A percentile compares a stretch with the other conserved stretches of the same genome.
phyloP scores from a whole-genome alignment of 2,888 invertebrate genomes.

The Caenorhabditis sinica region DNA sequence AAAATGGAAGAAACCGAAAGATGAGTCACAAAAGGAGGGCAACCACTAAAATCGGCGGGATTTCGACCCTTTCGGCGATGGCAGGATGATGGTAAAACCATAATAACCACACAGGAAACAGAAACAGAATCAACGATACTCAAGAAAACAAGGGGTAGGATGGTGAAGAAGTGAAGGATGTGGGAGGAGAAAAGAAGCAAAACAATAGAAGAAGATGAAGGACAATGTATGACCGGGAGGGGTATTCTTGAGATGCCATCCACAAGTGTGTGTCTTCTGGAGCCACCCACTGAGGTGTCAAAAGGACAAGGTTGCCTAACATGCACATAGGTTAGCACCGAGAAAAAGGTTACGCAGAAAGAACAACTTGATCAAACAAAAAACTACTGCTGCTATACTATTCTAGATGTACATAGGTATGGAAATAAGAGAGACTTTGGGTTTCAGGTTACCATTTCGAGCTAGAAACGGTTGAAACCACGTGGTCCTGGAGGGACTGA shows the following conservation, averaged over 20 bases:
- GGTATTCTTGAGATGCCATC: conserved; percentile 41
- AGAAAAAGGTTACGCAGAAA: conserved; percentile 6
- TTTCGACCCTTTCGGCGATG: conserved; percentile 32
- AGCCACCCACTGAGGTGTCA: conserved; percentile 47
- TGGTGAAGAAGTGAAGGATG: conserved; percentile 28
- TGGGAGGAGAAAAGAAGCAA: conserved; percentile 28
- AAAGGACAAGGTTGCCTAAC: conserved; percentile 43
- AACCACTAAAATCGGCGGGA: conserved; percentile 34
- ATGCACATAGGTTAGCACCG: conserved; percentile 26
- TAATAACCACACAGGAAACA: conserved; percentile 41
- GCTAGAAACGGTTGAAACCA: neutral
- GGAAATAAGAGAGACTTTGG: neutral
- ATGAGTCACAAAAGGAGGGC: conserved; percentile 43
- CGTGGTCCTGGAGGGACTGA: neutral
- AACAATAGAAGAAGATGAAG: conserved; percentile 43
- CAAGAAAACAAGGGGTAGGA: conserved; percentile 10
- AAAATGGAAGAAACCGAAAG: conserved; percentile 3
- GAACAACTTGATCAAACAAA: conserved; percentile 55
- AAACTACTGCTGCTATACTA: conserved; percentile 21
- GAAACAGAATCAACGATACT: conserved; percentile 30
- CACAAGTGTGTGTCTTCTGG: conserved; percentile 41
- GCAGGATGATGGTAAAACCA: conserved; percentile 58
- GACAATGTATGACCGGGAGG: conserved; percentile 49
- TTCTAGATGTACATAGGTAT: conserved; percentile 7
- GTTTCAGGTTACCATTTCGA: conserved; percentile 37